Percentiles rank a stretch among this genome's conserved stretches.
These are phyloP conservation scores for Hirtodrosophila alboralis DNA, from an alignment of 2,888 invertebrate species.

Conservation along the genomic window DNA sequence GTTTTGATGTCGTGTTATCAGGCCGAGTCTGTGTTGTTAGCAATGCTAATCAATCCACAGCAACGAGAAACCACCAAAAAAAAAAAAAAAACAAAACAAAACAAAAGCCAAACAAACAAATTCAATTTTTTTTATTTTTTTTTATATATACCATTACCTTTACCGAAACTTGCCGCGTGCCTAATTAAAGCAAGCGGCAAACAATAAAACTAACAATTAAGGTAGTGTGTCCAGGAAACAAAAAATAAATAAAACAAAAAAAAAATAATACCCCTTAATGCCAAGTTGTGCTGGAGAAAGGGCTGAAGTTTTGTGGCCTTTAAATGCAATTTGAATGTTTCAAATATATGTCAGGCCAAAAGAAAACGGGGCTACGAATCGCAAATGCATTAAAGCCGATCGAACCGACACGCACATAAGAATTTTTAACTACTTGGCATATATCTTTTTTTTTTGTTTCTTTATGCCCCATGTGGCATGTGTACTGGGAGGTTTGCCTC, in stretches of 20 bases:
- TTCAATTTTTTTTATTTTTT: conserved; percentile 17
- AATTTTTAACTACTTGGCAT: conserved; percentile 11
- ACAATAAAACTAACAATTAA: conserved; percentile 20
- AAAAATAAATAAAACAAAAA: conserved; percentile 14
- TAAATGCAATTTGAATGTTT: conserved; percentile 57
- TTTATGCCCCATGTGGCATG: neutral
- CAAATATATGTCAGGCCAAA: conserved; percentile 66
- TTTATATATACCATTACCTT: conserved; percentile 29
- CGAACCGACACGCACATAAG: conserved; percentile 21
- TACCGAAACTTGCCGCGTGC: conserved; percentile 23
- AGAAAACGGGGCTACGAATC: conserved; percentile 44
- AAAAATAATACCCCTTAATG: conserved; percentile 4
- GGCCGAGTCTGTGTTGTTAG: conserved; percentile 34
- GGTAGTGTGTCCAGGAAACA: conserved; percentile 35
- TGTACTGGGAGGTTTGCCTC: conserved; percentile 6
- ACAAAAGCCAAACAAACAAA: conserved; percentile 3
- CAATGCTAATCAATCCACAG: conserved; percentile 48
- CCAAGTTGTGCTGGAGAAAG: conserved; percentile 1
- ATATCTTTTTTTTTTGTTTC: no score
- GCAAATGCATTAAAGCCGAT: conserved; percentile 29
- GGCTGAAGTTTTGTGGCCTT: conserved; percentile 9
- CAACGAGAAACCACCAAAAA: conserved; percentile 1
- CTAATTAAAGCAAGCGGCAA: conserved; percentile 44
- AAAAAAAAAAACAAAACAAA: neutral
- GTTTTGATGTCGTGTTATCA: conserved; percentile 22